phyloP scores from a whole-genome alignment of 1,140 invertebrate species.

The Trinorchestia longiramus region DNA sequence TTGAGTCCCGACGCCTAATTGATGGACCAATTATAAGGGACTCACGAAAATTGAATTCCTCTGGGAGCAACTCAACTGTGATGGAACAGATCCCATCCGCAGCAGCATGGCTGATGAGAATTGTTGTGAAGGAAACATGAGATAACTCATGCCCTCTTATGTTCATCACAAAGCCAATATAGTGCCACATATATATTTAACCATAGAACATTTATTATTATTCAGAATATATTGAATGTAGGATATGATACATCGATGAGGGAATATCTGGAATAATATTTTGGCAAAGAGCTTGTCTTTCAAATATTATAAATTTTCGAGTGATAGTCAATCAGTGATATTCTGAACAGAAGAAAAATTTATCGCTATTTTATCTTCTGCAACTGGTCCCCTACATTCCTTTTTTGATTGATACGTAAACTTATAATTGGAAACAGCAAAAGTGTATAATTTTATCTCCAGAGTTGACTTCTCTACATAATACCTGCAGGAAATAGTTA shows the following conservation, averaged over 20 bases:
- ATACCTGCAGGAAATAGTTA: neutral
- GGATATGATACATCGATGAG: too few relatives aligned
- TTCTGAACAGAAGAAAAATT: neutral
- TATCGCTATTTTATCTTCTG: neutral
- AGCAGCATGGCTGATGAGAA: neutral
- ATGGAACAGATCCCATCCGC: neutral
- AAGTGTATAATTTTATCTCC: neutral
- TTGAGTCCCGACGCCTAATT: neutral
- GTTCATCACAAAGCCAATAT: neutral
- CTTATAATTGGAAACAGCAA: neutral
- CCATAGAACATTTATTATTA: too few relatives aligned
- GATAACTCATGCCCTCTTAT: neutral
- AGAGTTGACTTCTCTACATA: neutral
- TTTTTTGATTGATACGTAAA: neutral
- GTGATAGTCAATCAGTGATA: neutral
- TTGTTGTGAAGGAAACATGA: neutral
- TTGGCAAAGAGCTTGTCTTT: neutral
- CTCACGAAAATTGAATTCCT: slow-evolving; percentile 1
- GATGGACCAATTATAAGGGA: slow-evolving; percentile 7
- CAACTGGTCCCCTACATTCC: neutral
- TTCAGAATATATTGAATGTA: too few relatives aligned
- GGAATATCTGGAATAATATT: too few relatives aligned
- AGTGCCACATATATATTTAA: too few relatives aligned
- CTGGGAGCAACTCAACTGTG: neutral
- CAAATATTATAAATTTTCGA: neutral